These are phyloP conservation scores for Papilio helenus DNA, from an alignment of 1,140 invertebrate species.

Conservation along the genomic window DNA sequence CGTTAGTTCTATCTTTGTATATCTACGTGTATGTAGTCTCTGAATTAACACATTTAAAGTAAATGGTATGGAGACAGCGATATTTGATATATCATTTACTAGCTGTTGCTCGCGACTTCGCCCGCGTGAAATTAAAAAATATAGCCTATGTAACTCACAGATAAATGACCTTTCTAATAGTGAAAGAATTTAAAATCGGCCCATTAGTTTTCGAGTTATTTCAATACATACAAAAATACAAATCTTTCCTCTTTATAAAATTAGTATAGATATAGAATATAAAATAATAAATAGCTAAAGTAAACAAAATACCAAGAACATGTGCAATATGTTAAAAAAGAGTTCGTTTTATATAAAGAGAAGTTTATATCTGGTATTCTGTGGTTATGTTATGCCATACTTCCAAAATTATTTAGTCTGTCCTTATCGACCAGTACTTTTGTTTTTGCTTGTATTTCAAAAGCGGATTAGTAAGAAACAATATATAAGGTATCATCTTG, in stretches of 20 bases:
- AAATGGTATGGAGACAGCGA: neutral
- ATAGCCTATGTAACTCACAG: too few species aligned
- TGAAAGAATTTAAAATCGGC: too few species aligned
- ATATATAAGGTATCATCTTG: neutral
- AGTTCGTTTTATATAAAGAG: neutral
- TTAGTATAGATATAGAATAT: too few species aligned
- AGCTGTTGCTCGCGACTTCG: too few species aligned
- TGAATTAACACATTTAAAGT: neutral
- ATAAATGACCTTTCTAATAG: too few species aligned
- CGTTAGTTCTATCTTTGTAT: constrained; percentile 1
- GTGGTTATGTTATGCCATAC: neutral
- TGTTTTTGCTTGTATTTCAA: too few species aligned
- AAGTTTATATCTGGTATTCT: too few species aligned
- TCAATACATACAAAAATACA: too few species aligned
- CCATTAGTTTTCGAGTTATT: too few species aligned
- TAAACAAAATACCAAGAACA: neutral
- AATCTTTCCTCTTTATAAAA: too few species aligned
- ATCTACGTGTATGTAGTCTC: neutral
- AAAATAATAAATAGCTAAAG: neutral
- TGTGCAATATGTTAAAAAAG: neutral
- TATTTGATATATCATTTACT: neutral
- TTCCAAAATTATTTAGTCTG: neutral
- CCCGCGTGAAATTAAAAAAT: too few species aligned
- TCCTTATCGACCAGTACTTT: too few species aligned
- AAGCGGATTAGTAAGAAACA: neutral